Base-by-base conservation (phyloP, 2,113 vertebrate genomes). In the Camarhynchus parvulus region DNA sequence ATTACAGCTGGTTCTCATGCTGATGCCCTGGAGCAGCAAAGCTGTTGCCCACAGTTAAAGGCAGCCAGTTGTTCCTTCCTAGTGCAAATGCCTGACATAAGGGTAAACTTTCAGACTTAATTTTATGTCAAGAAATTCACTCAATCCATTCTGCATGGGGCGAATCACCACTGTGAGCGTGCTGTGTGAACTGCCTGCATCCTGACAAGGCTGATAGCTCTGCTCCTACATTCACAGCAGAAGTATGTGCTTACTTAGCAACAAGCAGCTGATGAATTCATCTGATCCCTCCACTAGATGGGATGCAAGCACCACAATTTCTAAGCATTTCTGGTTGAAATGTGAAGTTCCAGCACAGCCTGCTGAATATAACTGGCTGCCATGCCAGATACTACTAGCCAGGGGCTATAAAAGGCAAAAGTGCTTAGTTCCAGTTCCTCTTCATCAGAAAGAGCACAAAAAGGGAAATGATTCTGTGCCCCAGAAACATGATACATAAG, bases 221-320 rank as follows among this genome's bases (percentile, higher is more conserved):
- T 67, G 88, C 59, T 95, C 50, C 46, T 69, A 44, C 74, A 59
- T 53, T 44, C 75, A 50, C 69, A 35, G 50, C 37, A 68, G 52
- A 87, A 80, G 35, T 53, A 83, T 37, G 55, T 64, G 88, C 94
- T 88, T 83, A 77, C 82, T 92, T 87, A 86, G 79, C 79, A 92
- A 72, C 72, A 62, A 89, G 87, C 63, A 96, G 80, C 68, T 89
- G 90, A 94, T 89, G 90, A 96, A 97, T 95, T 95, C 75, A 94
- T 93, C 94, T 82, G 64, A 90, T 96, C 52, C 58, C 94, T 94
- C 95, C 96, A 96, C 94, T 97, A 96, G 94, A 96, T 97, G 92
- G 93, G 80, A 96, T 96, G 77, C 94, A 81, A 96, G 95, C 73
- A 96, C 90, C 80, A 50, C 78, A 84, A 93, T 96, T 96, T 89